These are phyloP conservation scores for Phaethon lepturus DNA, from an alignment of 2,113 vertebrate species.

Conservation along the genomic window DNA sequence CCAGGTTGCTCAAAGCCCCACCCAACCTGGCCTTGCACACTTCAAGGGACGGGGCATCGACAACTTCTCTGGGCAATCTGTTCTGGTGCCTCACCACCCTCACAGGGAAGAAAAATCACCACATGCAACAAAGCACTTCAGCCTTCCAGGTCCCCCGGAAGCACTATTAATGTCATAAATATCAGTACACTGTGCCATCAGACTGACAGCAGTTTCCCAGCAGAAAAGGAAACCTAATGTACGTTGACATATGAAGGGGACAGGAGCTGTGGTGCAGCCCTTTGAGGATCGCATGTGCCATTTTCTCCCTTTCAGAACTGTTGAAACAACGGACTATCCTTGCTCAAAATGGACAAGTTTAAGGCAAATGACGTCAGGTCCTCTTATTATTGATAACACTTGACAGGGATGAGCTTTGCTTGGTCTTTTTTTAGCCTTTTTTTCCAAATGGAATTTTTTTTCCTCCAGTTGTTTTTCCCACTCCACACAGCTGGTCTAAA, in stretches of 20 bases:
- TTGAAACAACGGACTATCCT: neutral
- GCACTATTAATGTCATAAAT: neutral
- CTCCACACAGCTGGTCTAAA: neutral
- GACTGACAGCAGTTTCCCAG: neutral
- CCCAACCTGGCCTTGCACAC: too few relatives aligned
- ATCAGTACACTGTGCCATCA: neutral
- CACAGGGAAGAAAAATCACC: neutral
- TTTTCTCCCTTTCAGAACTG: neutral
- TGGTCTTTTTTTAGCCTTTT: constrained; percentile 10
- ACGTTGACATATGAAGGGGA: neutral
- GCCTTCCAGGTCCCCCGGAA: neutral
- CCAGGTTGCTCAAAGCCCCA: too few relatives aligned
- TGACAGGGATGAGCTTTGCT: constrained; percentile 7
- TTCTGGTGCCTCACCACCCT: too few relatives aligned
- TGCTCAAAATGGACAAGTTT: constrained; percentile 21
- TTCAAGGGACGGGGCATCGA: too few relatives aligned
- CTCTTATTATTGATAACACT: neutral
- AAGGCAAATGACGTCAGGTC: constrained; percentile 31
- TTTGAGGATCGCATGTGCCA: neutral
- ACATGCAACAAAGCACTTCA: neutral
- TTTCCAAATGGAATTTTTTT: neutral
- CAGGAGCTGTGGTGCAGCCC: neutral
- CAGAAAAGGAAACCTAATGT: constrained; percentile 1
- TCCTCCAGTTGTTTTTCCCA: neutral
- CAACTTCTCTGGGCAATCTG: too few relatives aligned